Base-by-base conservation (phyloP, 23 tunicate genomes). In the Ascidia mentula region DNA sequence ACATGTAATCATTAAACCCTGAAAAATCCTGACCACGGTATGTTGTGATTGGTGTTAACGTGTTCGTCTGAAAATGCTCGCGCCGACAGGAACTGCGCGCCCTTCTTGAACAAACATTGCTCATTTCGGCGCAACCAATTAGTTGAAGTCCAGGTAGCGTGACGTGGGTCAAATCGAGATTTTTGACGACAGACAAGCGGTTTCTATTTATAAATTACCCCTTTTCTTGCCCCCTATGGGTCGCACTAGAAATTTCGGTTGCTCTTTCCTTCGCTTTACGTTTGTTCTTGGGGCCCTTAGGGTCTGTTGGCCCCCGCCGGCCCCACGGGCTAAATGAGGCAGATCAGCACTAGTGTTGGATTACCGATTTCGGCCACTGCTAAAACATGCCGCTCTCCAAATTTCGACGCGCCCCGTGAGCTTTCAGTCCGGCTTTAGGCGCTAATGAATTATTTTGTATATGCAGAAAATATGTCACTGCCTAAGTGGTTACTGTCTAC, bases 151-250 rank as follows among this genome's bases (percentile, higher is more conserved):
- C 65, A 53, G 65, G 22, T 53, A 28, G 65, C 65, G 65, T 53
- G 65, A 53, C 22, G 65, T 28, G 1, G 65, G 65, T 9, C 24
- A 53, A 53, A 53, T 26, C 65, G 74, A 70, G 74, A 70, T 70
- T 70, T 45, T 15, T 77, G 87, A 83, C 87, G 87, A 83, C 75
- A 83, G 87, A 83, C 87, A 72, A 75, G 75, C 65, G 81, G n/a
- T 45, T 75, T 37, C 75, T 77, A 77, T 77, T 77, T 77, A 77
- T 77, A 77, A 77, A 53, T 53, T n/a, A n/a, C n/a, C n/a, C n/a
- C n/a, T n/a, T n/a, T 28, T 53, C 13, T 9, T 9, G 65, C 22
- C 65, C 24, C 65, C 65, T n/a, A 53, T 53, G 28, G 24, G 65
- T 53, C 65, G 24, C 24, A 53, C 13, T 3, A 53, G 13, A 3